Conservation (phyloP, 1,140 invertebrate species). For the Bilobella aurantiaca region DNA sequence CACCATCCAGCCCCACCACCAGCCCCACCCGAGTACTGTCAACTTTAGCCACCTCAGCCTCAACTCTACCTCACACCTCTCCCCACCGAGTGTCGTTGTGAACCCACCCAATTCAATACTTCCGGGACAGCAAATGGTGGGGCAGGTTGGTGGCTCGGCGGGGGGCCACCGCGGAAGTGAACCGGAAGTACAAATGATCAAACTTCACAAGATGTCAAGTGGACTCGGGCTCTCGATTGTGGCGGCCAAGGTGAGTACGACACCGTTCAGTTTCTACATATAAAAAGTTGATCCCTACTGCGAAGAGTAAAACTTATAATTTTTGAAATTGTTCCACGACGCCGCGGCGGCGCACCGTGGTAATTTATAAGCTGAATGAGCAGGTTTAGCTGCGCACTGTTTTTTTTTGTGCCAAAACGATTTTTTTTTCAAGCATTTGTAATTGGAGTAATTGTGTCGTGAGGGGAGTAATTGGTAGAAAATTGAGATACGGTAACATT, state of each 20-base stretch:
- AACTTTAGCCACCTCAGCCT: neutral
- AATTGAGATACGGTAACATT: neutral
- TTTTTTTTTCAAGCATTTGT: neutral
- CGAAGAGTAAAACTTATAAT: no score
- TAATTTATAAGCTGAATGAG: no score
- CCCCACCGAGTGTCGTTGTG: neutral
- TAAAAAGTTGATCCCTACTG: no score
- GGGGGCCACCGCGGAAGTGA: constrained; percentile 47
- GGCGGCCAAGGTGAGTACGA: constrained; percentile 65
- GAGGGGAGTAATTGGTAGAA: neutral
- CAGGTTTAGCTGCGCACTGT: no score
- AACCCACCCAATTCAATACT: constrained; percentile 38
- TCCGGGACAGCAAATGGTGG: no score
- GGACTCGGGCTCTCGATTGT: constrained; percentile 90
- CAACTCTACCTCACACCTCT: constrained; percentile 13
- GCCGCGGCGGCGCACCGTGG: neutral
- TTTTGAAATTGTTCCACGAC: no score
- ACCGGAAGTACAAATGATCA: constrained; percentile 70
- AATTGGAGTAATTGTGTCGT: neutral
- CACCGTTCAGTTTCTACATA: neutral
- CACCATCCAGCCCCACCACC: constrained; percentile 12
- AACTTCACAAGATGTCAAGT: constrained; percentile 78
- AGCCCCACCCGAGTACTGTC: neutral
- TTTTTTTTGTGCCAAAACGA: neutral
- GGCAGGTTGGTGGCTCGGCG: constrained; percentile 42